A percentile compares a stretch with the other conserved stretches of the same genome.
phyloP scores from a whole-genome alignment of 2,888 invertebrate species.

The Polyploca ridens region DNA sequence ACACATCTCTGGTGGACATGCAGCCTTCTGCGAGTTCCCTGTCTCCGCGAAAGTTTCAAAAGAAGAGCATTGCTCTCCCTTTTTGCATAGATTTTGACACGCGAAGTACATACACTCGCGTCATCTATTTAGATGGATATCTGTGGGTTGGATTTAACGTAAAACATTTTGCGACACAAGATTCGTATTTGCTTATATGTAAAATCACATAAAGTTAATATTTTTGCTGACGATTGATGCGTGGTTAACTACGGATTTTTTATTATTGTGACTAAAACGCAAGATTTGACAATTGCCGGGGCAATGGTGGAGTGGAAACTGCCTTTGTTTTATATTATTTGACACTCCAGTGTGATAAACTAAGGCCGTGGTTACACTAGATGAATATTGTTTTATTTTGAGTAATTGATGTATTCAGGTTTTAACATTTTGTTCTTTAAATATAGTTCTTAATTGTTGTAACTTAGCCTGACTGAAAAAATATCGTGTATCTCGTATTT shows the following conservation, averaged over 20 bases:
- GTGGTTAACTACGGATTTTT: background rate
- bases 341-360: background rate
- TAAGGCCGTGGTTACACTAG: conserved; percentile 9
- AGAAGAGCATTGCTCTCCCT: no score
- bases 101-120: no score
- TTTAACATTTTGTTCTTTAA: background rate
- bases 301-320: background rate
- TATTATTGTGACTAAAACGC: background rate
- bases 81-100: no score
- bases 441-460: background rate
- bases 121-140: no score
- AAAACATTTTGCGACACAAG: no score
- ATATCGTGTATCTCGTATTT: conserved; percentile 7
- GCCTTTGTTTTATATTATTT: background rate
- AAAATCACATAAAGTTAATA: background rate
- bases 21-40: no score
- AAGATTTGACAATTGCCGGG: background rate
- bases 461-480: background rate
- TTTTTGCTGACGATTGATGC: background rate
- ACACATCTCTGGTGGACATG: no score
- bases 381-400: background rate
- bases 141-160: no score
- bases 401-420: background rate
- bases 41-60: no score
- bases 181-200: no score